Conservation (phyloP, 2,888 invertebrate species). For the Acanthosepion lycidas region DNA sequence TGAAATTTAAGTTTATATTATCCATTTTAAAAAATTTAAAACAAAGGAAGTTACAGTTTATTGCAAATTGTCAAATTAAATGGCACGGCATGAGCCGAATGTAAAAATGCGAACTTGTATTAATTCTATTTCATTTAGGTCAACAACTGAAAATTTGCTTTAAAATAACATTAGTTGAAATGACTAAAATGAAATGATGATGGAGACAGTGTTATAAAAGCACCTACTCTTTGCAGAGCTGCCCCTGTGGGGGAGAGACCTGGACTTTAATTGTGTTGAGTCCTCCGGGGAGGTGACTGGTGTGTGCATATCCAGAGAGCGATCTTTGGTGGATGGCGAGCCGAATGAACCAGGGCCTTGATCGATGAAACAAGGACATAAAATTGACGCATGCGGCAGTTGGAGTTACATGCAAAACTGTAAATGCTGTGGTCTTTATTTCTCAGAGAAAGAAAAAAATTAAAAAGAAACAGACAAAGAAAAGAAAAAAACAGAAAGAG, state of each 20-base stretch:
- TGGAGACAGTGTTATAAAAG: conserved; percentile 38
- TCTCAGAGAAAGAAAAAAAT: neutral
- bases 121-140: neutral
- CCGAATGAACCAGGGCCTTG: conserved; percentile 41
- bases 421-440: neutral
- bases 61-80: too few species aligned
- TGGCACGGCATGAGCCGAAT: too few species aligned
- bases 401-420: conserved; percentile 40
- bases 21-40: neutral
- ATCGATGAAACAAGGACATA: conserved; percentile 42
- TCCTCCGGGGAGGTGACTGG: conserved; percentile 39
- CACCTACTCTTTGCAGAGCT: conserved; percentile 45
- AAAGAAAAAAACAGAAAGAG: neutral
- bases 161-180: neutral
- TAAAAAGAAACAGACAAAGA: neutral
- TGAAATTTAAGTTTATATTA: conserved; percentile 7
- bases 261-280: conserved; percentile 34
- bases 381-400: conserved; percentile 42
- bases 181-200: neutral
- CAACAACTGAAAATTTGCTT: neutral
- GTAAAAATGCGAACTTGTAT: too few species aligned
- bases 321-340: conserved; percentile 35
- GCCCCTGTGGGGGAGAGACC: conserved; percentile 46
- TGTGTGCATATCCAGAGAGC: conserved; percentile 7
- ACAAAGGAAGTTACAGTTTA: neutral